Base-by-base conservation (phyloP, 2,888 invertebrate genomes). In the Acanthoscelides obtectus region DNA sequence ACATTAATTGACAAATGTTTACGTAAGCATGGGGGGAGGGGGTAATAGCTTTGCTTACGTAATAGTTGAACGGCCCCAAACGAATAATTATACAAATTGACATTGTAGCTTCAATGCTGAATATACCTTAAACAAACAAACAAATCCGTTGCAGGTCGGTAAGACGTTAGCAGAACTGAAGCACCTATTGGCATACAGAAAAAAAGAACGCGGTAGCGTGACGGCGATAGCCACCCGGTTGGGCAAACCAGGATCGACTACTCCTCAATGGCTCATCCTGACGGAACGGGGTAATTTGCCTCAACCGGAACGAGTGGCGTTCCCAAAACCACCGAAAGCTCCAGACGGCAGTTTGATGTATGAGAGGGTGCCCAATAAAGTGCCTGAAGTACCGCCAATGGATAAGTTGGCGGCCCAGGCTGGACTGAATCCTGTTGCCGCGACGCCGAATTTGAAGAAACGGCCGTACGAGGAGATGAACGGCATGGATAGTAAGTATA, bases 251-350 rank as follows among this genome's bases (percentile, higher is more conserved):
- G 87, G 88, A 68, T 83, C 85, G 68, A 74, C 79, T 0, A 81
- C 81, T 69, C 90, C 91, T 69, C 87, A 87, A 77, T 94, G 94
- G 94, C 88, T 94, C 73, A 87, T 89, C 76, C 88, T 93, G 72
- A 93, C 93, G 74, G 91, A 92, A 77, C 90, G 90, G 75, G 91
- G 91, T 89, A 91, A 86, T 70, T 89, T 95, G 87, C 96, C 96
- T 76, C 89, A 90, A 86, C 94, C 95, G 64, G 91, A 91, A 78
- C 91, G 92, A 83, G 91, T 94, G 78, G 94, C 93, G 81, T 97
- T 95, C 87, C 96, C 96, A 71, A 94, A 94, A 86, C 96, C 96
- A 77, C 96, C 96, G 68, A 95, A 95, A 86, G 96, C 93, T 73
- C 93, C 94, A 74, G 94, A 96, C 85, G 96, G 96, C 80, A 95